Base-by-base conservation (phyloP, 2,797 vertebrate genomes). In the Holocentrus rufus region DNA sequence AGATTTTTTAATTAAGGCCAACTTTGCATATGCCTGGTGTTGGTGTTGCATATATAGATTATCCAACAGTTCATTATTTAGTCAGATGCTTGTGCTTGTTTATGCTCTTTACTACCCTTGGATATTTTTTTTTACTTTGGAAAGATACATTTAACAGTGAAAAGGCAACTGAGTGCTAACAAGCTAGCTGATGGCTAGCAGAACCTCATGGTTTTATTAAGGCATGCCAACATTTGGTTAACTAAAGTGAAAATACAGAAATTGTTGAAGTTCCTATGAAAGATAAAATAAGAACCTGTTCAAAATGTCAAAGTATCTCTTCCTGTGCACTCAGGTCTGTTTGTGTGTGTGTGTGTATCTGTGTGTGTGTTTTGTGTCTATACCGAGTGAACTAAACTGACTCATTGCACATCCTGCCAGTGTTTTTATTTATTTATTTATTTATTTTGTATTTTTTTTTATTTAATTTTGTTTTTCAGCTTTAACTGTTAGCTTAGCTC, bases 401-500 rank as follows among this genome's bases (percentile, higher is more conserved):
- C 57, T 80, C 80, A 85, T 81, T 74, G 59, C 62, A 80, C 82
- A 86, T 83, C 69, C 31, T 34, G 31, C 31, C 65, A 53, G 66
- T 83, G 25, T 83, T 78, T 69, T 34, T 34, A 23, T 83, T 78
- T 69, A 1, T 34, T 34, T 34, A 5, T 34, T 34, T 27, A 4
- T 27, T 27, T 34, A 34, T 34, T 34, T 34, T 8, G 25, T 27
- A 34, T 5, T 34, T 34, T 34, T 34, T 3, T 34, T 34, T 34
- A 34, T 34, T 34, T 34, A 34, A 34, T 34, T 34, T 34, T 34
- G 7, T 34, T 65, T 52, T 81, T 79, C 17, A 85, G 69, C 84
- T 87, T 83, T 77, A 84, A 61, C 47, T 76, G 80, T 89, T 79
- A 85, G 74, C 75, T 79, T 81, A 88, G 79, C 84, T 79, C 17